phyloP scores from a whole-genome alignment of 2,797 vertebrate genomes.

The Fundulus diaphanus region DNA sequence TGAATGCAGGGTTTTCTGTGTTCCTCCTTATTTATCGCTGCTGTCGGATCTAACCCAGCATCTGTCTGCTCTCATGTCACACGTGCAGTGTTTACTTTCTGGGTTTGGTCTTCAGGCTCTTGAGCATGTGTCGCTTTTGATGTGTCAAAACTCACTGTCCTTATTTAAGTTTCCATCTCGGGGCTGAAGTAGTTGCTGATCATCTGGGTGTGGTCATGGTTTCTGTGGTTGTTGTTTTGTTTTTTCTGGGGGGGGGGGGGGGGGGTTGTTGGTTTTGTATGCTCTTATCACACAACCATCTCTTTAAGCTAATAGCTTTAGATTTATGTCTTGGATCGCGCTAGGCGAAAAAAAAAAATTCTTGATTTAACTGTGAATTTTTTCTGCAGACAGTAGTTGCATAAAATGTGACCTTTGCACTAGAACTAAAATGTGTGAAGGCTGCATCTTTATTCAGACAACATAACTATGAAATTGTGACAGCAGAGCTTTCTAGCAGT shows the following conservation, averaged over 20 bases:
- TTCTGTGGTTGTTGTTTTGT: background rate
- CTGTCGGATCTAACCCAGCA: conserved; percentile 15
- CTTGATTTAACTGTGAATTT: background rate
- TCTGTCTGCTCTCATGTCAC: conserved; percentile 31
- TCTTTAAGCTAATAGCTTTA: background rate
- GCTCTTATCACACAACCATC: conserved; percentile 17
- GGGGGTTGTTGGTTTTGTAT: conserved; percentile 24
- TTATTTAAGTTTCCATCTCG: conserved; percentile 41
- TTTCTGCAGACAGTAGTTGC: background rate
- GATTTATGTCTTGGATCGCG: background rate
- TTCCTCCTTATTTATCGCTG: conserved; percentile 11
- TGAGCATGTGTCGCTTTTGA: conserved; percentile 7
- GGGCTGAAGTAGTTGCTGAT: conserved; percentile 26
- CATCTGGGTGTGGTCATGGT: conserved; percentile 39
- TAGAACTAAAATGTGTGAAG: background rate
- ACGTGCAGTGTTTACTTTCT: conserved; percentile 60
- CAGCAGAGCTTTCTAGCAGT: background rate
- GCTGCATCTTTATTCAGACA: background rate
- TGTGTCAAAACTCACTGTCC: conserved; percentile 28
- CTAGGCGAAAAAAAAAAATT: background rate
- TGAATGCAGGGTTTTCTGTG: conserved; percentile 17
- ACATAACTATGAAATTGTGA: background rate
- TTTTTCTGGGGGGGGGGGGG: no score
- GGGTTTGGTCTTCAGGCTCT: conserved; percentile 53
- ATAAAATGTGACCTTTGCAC: background rate